Conservation (phyloP, 1,140 invertebrate genomes). For the Saccostrea echinata region DNA sequence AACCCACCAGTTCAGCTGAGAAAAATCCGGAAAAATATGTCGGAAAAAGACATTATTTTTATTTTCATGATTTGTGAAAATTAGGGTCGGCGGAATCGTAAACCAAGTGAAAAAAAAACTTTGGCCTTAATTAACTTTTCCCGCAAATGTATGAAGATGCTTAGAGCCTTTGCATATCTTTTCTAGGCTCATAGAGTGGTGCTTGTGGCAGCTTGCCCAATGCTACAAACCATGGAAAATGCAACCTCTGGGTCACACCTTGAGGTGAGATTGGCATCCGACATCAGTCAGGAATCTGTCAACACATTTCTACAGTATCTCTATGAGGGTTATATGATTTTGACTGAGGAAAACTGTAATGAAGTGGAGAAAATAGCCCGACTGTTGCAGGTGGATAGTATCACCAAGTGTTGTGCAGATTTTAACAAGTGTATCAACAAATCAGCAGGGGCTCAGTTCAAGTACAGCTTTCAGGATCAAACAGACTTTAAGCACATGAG, state of each 20-base stretch:
- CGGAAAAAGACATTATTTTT: too few species aligned
- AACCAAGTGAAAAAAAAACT: too few species aligned
- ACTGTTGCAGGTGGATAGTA: slow-evolving; percentile 56
- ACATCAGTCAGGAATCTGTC: slow-evolving; percentile 50
- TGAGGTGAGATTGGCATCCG: slow-evolving; percentile 54
- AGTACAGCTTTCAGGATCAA: slow-evolving; percentile 53
- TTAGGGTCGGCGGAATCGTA: too few species aligned
- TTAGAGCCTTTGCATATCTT: neutral
- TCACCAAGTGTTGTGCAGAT: slow-evolving; percentile 58
- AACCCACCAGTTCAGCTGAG: too few species aligned
- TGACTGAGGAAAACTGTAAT: slow-evolving; percentile 57
- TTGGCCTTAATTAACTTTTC: too few species aligned
- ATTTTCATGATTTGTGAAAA: too few species aligned
- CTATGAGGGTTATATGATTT: slow-evolving; percentile 60
- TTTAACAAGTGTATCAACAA: slow-evolving; percentile 56
- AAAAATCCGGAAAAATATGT: too few species aligned
- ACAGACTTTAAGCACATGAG: slow-evolving; percentile 51
- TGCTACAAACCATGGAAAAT: slow-evolving; percentile 58
- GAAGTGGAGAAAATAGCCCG: slow-evolving; percentile 58
- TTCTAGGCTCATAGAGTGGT: slow-evolving; percentile 60
- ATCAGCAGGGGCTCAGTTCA: slow-evolving; percentile 13
- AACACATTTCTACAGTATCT: slow-evolving; percentile 60
- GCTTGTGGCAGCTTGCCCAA: slow-evolving; percentile 58
- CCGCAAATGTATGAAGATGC: neutral
- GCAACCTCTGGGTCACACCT: slow-evolving; percentile 51